A percentile compares a stretch with the other conserved stretches of the same genome.
phyloP scores from a whole-genome alignment of 2,888 invertebrate genomes.

The Microctonus brassicae region DNA sequence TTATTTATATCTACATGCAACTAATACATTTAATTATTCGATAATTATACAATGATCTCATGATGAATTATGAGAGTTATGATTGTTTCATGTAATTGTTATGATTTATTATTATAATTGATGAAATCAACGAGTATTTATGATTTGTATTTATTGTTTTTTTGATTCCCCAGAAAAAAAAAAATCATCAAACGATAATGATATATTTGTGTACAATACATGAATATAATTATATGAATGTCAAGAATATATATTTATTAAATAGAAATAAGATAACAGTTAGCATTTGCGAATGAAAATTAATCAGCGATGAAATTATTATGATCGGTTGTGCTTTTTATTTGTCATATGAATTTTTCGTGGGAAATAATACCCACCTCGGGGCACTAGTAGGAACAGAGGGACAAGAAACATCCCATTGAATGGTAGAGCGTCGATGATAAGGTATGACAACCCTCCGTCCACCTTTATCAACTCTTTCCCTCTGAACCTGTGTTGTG shows the following conservation, averaged over 20 bases:
- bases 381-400: conserved; percentile 68
- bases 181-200: background rate
- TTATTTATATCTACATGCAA: conserved; percentile 15
- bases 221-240: background rate
- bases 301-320: conserved; percentile 3
- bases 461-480: conserved; percentile 70
- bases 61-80: background rate
- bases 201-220: background rate
- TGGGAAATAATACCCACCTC: conserved; percentile 65
- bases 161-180: too few relatives aligned
- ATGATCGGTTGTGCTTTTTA: conserved; percentile 11
- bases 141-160: background rate
- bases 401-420: conserved; percentile 64
- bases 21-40: conserved; percentile 6
- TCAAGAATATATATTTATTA: background rate
- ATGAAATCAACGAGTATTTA: conserved; percentile 9
- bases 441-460: conserved; percentile 73
- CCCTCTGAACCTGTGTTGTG: conserved; percentile 67
- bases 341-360: conserved; percentile 24
- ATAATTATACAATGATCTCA: background rate
- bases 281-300: background rate
- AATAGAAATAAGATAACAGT: background rate
- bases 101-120: conserved; percentile 14
- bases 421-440: conserved; percentile 74
- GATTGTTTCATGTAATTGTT: background rate